These are phyloP conservation scores for Pollenia angustigena DNA, from an alignment of 2,888 invertebrate genomes.

Conservation along the genomic window DNA sequence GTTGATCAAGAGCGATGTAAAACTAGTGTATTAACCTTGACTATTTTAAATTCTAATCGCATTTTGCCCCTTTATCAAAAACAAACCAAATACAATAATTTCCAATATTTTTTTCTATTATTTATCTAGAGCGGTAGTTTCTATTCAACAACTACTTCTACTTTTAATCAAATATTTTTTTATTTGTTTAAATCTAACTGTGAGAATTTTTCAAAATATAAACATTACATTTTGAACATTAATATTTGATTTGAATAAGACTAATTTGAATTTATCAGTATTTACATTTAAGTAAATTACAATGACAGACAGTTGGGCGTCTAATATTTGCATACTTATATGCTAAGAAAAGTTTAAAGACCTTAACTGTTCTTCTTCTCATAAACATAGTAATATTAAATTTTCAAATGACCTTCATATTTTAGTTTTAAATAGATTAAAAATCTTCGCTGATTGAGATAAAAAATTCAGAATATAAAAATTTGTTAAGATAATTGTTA, in stretches of 20 bases:
- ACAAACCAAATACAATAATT: too few species aligned
- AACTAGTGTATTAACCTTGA: too few species aligned
- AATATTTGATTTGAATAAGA: neutral
- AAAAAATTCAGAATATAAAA: too few species aligned
- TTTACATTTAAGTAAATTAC: slow-evolving; percentile 25
- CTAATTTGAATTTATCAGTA: neutral
- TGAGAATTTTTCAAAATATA: neutral
- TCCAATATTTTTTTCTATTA: too few species aligned
- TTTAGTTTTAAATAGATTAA: neutral
- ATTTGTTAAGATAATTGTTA: too few species aligned
- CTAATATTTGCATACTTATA: neutral
- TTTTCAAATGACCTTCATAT: neutral
- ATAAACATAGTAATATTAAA: neutral
- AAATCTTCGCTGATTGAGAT: too few species aligned
- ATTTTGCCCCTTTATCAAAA: too few species aligned
- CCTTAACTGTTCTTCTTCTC: neutral
- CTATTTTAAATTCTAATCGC: too few species aligned
- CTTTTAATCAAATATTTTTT: slow-evolving; percentile 6
- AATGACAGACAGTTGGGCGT: slow-evolving; percentile 52
- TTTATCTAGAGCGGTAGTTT: too few species aligned
- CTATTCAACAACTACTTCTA: too few species aligned
- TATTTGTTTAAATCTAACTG: slow-evolving; percentile 2
- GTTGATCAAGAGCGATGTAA: too few species aligned
- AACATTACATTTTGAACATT: slow-evolving; percentile 14
- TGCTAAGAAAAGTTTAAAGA: slow-evolving; percentile 15